These are phyloP conservation scores for Cotesia typhae DNA, from an alignment of 1,140 invertebrate genomes.

Conservation along the genomic window DNA sequence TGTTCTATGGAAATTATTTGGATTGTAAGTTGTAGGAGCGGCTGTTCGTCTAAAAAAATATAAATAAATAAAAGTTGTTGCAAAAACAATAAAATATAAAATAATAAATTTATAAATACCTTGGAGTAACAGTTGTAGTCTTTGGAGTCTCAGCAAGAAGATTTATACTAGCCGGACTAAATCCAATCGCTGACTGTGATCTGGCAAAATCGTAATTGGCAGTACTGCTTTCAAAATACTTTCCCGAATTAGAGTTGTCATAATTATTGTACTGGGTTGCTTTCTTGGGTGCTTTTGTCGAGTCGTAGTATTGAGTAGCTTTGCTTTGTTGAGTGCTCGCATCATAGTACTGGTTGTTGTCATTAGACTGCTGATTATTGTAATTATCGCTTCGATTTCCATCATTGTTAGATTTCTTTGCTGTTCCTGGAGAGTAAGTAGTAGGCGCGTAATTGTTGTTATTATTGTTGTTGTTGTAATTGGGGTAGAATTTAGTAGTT, in stretches of 20 bases:
- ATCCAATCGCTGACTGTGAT: slow-evolving; percentile 58
- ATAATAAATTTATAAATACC: slow-evolving; percentile 40
- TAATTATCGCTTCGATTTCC: slow-evolving; percentile 42
- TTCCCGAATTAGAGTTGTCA: slow-evolving; percentile 49
- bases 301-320: slow-evolving; percentile 53
- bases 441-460: slow-evolving; percentile 65
- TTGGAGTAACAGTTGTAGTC: slow-evolving; percentile 57
- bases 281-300: slow-evolving; percentile 56
- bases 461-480: slow-evolving; percentile 60
- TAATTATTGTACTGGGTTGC: slow-evolving; percentile 56
- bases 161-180: slow-evolving; percentile 63
- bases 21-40: slow-evolving; percentile 55
- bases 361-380: slow-evolving; percentile 35
- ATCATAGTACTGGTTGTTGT: slow-evolving; percentile 47
- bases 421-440: slow-evolving; percentile 60
- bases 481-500: slow-evolving; percentile 56
- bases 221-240: slow-evolving; percentile 58
- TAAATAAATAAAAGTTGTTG: slow-evolving; percentile 7
- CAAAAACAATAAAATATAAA: no score
- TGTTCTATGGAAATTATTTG: slow-evolving; percentile 53
- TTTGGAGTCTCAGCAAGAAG: slow-evolving; percentile 60
- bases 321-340: slow-evolving; percentile 48
- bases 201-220: slow-evolving; percentile 52
- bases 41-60: slow-evolving; percentile 47
- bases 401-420: slow-evolving; percentile 47